phyloP scores from a whole-genome alignment of 92 coral and sea anemone species.

The Virgularia gustaviana region DNA sequence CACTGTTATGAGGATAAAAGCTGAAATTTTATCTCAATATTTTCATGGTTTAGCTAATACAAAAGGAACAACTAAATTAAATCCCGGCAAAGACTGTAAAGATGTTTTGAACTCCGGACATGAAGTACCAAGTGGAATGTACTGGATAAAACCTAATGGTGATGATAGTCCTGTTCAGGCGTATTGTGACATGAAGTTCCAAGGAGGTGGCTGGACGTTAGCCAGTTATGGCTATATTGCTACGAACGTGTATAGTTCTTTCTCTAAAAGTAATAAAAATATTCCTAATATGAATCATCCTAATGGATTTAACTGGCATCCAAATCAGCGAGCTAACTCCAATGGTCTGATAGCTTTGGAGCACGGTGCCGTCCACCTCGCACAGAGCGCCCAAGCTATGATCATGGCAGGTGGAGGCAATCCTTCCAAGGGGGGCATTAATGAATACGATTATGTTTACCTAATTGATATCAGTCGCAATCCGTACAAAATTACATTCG shows the following conservation, averaged over 20 bases:
- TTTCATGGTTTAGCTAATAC: too few species aligned
- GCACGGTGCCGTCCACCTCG: constrained; percentile 79
- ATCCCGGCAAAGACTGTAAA: constrained; percentile 42
- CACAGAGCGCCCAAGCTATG: constrained; percentile 71
- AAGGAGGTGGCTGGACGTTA: constrained; percentile 53
- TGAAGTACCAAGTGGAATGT: constrained; percentile 28
- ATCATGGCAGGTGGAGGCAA: constrained; percentile 96
- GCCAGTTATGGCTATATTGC: constrained; percentile 52
- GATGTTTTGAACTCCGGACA: constrained; percentile 27
- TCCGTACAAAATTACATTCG: constrained; percentile 68
- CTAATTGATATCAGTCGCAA: constrained; percentile 64
- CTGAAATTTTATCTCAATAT: too few species aligned
- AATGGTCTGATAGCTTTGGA: constrained; percentile 68
- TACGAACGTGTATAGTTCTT: background rate
- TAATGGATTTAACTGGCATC: constrained; percentile 85
- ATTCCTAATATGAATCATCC: constrained; percentile 97
- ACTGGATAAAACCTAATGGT: constrained; percentile 45
- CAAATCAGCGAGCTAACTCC: constrained; percentile 54
- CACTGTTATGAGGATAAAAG: too few species aligned
- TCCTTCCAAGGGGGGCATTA: constrained; percentile 75
- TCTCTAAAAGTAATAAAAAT: constrained; percentile 43
- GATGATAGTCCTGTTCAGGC: constrained; percentile 32
- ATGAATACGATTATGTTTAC: constrained; percentile 65
- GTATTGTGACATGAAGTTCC: constrained; percentile 50
- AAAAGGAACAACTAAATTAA: constrained; percentile 8